phyloP scores from a whole-genome alignment of 2,888 invertebrate species.

The Nomada ferruginata region DNA sequence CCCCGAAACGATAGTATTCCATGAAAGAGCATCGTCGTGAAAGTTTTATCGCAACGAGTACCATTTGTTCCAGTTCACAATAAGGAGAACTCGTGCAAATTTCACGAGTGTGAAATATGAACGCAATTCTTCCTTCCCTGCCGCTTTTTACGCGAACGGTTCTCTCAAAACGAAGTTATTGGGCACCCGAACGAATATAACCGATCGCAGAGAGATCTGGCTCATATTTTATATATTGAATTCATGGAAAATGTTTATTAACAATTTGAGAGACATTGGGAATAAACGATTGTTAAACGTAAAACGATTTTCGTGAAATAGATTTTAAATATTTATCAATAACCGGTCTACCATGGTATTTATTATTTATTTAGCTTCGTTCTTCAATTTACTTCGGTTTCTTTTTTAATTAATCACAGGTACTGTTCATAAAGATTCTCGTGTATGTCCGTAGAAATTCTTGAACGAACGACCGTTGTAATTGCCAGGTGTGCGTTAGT shows the following conservation, averaged over 20 bases:
- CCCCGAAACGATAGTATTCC: not conserved
- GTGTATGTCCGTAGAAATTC: not conserved
- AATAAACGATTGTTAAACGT: no score
- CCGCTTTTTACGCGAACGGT: not conserved
- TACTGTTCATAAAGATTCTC: not conserved
- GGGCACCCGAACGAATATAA: not conserved
- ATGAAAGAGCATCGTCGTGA: conserved; percentile 1
- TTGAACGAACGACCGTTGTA: not conserved
- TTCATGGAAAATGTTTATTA: not conserved
- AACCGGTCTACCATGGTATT: no score
- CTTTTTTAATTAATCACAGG: no score
- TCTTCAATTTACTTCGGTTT: no score
- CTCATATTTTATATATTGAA: not conserved
- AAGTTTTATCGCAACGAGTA: conserved; percentile 37
- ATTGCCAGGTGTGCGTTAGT: not conserved
- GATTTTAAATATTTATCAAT: no score
- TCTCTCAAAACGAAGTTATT: not conserved
- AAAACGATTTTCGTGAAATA: no score
- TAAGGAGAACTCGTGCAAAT: conserved; percentile 28
- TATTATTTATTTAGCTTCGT: no score
- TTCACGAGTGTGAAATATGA: conserved; percentile 22
- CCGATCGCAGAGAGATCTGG: not conserved
- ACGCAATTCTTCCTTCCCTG: conserved; percentile 1
- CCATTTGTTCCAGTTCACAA: conserved; percentile 34
- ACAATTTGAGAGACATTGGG: not conserved